Conservation (phyloP, 2,797 vertebrate genomes). For the Rhabdomys pumilio region DNA sequence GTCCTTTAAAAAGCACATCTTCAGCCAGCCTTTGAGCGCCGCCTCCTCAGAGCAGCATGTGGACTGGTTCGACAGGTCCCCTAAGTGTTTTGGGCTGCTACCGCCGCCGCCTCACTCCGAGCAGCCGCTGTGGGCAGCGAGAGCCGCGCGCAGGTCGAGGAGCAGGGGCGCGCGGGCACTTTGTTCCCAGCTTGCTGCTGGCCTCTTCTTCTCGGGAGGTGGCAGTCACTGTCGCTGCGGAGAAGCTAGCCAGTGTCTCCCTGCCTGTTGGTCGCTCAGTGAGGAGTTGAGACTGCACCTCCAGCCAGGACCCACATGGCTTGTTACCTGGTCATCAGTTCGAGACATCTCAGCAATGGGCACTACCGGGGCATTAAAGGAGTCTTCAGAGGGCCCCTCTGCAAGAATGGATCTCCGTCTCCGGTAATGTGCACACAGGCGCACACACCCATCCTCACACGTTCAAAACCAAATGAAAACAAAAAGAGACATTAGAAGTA, state of each 20-base stretch:
- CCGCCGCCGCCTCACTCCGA: conserved; percentile 64
- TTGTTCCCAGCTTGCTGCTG: conserved; percentile 77
- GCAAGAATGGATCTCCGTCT: conserved; percentile 93
- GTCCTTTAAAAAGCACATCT: conserved; percentile 58
- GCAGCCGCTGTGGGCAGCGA: conserved; percentile 80
- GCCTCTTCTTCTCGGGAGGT: conserved; percentile 74
- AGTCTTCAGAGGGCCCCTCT: conserved; percentile 98
- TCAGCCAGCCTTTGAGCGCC: conserved; percentile 52
- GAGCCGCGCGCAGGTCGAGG: conserved; percentile 81
- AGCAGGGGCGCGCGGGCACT: conserved; percentile 67
- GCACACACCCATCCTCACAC: conserved; percentile 66
- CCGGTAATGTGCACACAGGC: conserved; percentile 91
- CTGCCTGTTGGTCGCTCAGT: conserved; percentile 35
- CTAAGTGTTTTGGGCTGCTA: conserved; percentile 82
- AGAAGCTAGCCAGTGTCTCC: conserved; percentile 74
- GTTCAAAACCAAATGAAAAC: not conserved
- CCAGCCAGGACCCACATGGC: conserved; percentile 91
- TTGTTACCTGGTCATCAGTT: conserved; percentile 99
- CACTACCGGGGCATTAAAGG: conserved; percentile 98
- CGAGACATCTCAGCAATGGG: conserved; percentile 98
- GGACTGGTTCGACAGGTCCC: conserved; percentile 84
- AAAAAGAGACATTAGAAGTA: not conserved
- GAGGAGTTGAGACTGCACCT: conserved; percentile 82
- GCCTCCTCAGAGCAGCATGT: conserved; percentile 86
- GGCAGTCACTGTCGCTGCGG: conserved; percentile 68